Conservation (phyloP, 2,113 vertebrate species). For the Acanthisitta chloris region DNA sequence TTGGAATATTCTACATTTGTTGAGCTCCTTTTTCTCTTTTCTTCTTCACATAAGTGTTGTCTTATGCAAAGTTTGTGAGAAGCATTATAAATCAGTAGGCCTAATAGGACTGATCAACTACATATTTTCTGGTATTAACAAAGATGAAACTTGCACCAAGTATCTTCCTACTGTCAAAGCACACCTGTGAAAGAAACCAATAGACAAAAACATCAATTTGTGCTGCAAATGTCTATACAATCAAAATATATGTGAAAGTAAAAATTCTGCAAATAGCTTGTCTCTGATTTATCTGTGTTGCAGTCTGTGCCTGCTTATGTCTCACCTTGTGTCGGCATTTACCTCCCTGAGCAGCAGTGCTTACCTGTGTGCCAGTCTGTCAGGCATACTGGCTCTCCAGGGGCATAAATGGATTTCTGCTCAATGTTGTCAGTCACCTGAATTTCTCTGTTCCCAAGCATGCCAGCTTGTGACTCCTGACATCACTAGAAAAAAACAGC, state of each 20-base stretch:
- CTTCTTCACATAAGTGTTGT: neutral
- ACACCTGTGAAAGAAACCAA: neutral
- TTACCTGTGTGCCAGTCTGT: neutral
- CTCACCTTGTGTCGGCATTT: neutral
- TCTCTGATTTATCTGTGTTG: neutral
- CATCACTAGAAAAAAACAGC: neutral
- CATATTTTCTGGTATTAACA: neutral
- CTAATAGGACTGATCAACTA: neutral
- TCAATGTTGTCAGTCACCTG: neutral
- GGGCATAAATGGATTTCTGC: neutral
- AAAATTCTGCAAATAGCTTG: neutral
- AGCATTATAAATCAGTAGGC: neutral
- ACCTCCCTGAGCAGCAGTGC: neutral
- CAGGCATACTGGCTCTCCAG: neutral
- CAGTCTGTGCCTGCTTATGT: neutral
- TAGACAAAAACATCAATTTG: neutral
- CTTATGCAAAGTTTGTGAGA: neutral
- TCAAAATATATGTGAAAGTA: neutral
- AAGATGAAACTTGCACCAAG: neutral
- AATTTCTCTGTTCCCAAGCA: neutral
- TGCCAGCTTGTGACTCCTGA: constrained; percentile 16
- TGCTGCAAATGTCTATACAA: neutral
- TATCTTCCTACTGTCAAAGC: neutral
- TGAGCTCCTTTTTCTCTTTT: neutral
- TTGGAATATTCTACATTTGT: neutral